phyloP scores from a whole-genome alignment of 2,113 vertebrate species.

The Pogona vitticeps region DNA sequence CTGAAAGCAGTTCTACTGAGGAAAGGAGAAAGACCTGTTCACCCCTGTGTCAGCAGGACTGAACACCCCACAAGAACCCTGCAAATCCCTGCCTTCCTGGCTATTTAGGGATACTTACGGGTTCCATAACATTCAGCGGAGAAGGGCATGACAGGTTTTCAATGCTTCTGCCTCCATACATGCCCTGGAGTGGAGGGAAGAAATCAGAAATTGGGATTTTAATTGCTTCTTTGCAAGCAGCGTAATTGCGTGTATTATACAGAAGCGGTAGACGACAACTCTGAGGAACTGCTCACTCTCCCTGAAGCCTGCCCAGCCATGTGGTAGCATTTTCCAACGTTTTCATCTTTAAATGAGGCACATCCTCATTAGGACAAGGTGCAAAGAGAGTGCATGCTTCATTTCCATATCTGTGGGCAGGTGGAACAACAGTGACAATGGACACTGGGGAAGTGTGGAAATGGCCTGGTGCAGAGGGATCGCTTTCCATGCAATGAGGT shows the following conservation, averaged over 20 bases:
- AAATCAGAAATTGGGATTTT: conserved; percentile 27
- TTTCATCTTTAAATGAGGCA: too few relatives aligned
- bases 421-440: too few relatives aligned
- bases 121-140: conserved; percentile 89
- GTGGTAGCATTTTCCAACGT: too few relatives aligned
- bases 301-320: too few relatives aligned
- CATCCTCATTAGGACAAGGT: too few relatives aligned
- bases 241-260: background rate
- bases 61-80: background rate
- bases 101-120: conserved; percentile 80
- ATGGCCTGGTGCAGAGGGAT: background rate
- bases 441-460: too few relatives aligned
- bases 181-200: conserved; percentile 74
- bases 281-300: background rate
- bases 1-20: background rate
- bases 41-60: conserved; percentile 22
- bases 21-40: background rate
- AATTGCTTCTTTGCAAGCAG: background rate
- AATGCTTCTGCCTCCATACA: conserved; percentile 82
- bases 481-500: background rate
- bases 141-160: conserved; percentile 85
- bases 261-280: background rate
- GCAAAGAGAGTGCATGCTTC: too few relatives aligned
- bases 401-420: too few relatives aligned
- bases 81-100: background rate